Conservation (phyloP, 2,113 vertebrate genomes). For the Takifugu bimaculatus region DNA sequence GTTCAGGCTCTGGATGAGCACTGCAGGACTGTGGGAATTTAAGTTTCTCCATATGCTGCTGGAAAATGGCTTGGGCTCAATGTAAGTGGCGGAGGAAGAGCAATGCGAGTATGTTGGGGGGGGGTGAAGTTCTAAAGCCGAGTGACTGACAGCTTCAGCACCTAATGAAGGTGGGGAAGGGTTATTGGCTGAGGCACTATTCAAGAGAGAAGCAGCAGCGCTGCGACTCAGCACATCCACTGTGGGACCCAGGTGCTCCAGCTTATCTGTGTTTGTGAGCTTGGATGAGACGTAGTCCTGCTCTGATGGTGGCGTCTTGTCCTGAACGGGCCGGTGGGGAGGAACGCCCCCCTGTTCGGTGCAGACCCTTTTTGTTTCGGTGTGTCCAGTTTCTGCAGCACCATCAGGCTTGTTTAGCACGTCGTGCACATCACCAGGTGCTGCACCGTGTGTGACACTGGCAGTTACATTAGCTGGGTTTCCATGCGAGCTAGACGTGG, state of each 20-base stretch:
- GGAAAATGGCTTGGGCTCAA: slow-evolving; percentile 60
- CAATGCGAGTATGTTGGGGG: slow-evolving; percentile 31
- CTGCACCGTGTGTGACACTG: slow-evolving; percentile 38
- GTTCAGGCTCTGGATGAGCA: slow-evolving; percentile 63
- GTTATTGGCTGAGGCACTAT: slow-evolving; percentile 18
- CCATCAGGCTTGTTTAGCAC: slow-evolving; percentile 29
- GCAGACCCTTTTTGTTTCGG: slow-evolving; percentile 29
- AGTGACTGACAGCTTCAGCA: slow-evolving; percentile 34
- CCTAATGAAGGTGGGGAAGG: slow-evolving; percentile 3
- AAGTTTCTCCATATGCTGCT: slow-evolving; percentile 74
- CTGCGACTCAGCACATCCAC: slow-evolving; percentile 10
- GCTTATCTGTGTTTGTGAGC: slow-evolving; percentile 28
- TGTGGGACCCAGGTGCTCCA: slow-evolving; percentile 21
- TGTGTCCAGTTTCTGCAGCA: slow-evolving; percentile 22
- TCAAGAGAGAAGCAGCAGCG: slow-evolving; percentile 5
- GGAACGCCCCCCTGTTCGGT: slow-evolving; percentile 8
- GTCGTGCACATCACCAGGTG: slow-evolving; percentile 39
- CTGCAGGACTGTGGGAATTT: slow-evolving; percentile 63
- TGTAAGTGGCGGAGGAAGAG: slow-evolving; percentile 22
- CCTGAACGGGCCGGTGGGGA: slow-evolving; percentile 22
- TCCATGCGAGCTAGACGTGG: slow-evolving; percentile 26
- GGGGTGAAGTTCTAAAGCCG: slow-evolving; percentile 31
- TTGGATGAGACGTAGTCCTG: slow-evolving; percentile 22
- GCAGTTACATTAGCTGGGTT: slow-evolving; percentile 38
- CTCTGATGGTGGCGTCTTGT: slow-evolving; percentile 24